These are phyloP conservation scores for Babylonia areolata DNA, from an alignment of 1,140 invertebrate genomes.

Conservation along the genomic window DNA sequence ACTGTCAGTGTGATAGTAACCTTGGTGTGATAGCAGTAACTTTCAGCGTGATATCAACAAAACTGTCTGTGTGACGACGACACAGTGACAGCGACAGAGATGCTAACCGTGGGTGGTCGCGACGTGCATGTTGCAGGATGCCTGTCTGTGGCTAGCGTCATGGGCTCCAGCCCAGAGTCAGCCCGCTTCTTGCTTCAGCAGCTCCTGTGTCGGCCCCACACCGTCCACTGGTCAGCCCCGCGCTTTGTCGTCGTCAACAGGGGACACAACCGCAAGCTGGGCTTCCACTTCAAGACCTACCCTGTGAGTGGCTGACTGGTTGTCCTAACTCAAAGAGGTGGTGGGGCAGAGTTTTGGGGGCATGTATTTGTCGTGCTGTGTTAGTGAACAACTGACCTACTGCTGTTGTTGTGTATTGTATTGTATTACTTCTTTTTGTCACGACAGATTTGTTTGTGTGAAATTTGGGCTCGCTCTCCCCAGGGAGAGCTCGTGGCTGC, in stretches of 20 bases:
- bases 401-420: too few species aligned
- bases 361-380: too few species aligned
- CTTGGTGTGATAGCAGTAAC: background rate
- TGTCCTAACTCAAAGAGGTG: too few species aligned
- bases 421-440: too few species aligned
- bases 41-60: too few species aligned
- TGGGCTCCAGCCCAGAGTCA: slow-evolving; percentile 35
- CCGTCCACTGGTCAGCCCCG: background rate
- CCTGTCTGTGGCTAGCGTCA: background rate
- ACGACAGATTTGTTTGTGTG: too few species aligned
- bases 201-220: background rate
- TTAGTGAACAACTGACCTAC: too few species aligned
- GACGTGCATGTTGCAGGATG: slow-evolving; percentile 22
- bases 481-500: too few species aligned
- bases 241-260: background rate
- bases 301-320: background rate
- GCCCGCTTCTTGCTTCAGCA: slow-evolving; percentile 9
- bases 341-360: too few species aligned
- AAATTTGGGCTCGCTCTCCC: too few species aligned
- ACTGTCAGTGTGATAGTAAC: too few species aligned
- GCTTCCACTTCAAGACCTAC: slow-evolving; percentile 36
- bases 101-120: too few species aligned
- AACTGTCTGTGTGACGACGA: background rate
- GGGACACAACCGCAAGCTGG: slow-evolving; percentile 23
- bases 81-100: background rate